phyloP scores from a whole-genome alignment of 2,113 vertebrate genomes.

The Menura novaehollandiae region DNA sequence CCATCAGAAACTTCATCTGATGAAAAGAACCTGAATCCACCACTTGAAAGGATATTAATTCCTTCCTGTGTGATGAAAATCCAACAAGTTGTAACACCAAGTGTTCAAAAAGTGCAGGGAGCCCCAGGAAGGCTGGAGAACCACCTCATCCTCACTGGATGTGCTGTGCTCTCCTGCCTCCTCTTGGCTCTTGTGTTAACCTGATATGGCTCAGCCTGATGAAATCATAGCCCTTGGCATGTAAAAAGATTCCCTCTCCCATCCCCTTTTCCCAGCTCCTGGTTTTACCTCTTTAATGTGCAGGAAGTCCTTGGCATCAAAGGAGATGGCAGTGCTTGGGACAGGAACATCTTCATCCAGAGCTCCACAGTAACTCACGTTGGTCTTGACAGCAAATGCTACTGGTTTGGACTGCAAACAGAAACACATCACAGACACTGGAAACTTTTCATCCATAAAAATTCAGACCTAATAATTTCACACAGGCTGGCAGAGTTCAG shows the following conservation, averaged over 20 bases:
- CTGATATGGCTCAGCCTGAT: neutral
- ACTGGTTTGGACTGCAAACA: conserved; percentile 87
- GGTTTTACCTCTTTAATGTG: conserved; percentile 94
- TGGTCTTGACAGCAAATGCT: conserved; percentile 95
- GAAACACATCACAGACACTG: neutral
- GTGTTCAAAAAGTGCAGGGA: neutral
- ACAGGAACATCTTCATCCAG: conserved; percentile 96
- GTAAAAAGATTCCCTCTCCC: neutral
- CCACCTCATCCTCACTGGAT: neutral
- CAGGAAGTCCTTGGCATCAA: conserved; percentile 97
- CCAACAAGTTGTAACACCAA: neutral
- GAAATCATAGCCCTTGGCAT: neutral
- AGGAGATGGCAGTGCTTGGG: conserved; percentile 91
- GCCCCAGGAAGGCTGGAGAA: neutral
- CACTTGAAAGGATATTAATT: neutral
- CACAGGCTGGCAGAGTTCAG: neutral
- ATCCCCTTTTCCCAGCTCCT: neutral
- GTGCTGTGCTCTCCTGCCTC: neutral
- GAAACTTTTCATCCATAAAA: neutral
- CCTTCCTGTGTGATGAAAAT: neutral
- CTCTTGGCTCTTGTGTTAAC: neutral
- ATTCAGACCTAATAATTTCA: neutral
- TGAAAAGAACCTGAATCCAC: neutral
- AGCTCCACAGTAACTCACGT: conserved; percentile 94
- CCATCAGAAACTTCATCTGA: neutral